Evolutionary conservation across 2,797 vertebrate genomes (phyloP).

Genomic region (Centroberyx gerrardi): DNA sequence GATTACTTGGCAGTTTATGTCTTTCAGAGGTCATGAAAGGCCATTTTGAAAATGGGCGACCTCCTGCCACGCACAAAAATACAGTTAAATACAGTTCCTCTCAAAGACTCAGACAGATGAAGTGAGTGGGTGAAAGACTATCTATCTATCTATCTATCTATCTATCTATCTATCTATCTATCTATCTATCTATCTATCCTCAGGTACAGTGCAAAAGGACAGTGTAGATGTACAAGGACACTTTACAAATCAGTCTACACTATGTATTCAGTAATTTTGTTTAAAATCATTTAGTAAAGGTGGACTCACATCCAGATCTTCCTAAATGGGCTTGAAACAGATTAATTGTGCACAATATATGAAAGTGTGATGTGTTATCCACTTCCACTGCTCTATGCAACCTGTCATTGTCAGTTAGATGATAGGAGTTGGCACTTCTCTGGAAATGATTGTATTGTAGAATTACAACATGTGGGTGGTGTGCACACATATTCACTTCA

Average conservation of each 20-base stretch:
- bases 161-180: background rate
- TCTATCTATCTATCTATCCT: conserved; percentile 18
- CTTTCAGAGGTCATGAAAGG: conserved; percentile 42
- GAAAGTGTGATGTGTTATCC: conserved; percentile 16
- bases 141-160: no score
- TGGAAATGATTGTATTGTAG: conserved; percentile 40
- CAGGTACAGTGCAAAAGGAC: background rate
- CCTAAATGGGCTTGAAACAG: conserved; percentile 24
- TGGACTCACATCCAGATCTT: background rate
- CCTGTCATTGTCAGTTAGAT: conserved; percentile 28
- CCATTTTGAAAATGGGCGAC: conserved; percentile 11
- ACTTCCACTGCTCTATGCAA: background rate
- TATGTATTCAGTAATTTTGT: no score
- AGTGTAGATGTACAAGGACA: no score
- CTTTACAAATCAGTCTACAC: background rate
- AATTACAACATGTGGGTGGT: conserved; percentile 11
- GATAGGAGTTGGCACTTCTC: conserved; percentile 31
- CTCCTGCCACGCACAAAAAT: background rate
- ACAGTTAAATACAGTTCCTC: background rate
- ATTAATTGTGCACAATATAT: conserved; percentile 20
- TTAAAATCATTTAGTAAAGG: background rate
- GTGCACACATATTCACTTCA: conserved; percentile 7
- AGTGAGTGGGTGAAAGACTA: conserved; percentile 16
- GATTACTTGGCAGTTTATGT: conserved; percentile 27
- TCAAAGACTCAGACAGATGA: conserved; percentile 8